phyloP scores from a whole-genome alignment of 2,797 vertebrate species.

The Salarias fasciatus region DNA sequence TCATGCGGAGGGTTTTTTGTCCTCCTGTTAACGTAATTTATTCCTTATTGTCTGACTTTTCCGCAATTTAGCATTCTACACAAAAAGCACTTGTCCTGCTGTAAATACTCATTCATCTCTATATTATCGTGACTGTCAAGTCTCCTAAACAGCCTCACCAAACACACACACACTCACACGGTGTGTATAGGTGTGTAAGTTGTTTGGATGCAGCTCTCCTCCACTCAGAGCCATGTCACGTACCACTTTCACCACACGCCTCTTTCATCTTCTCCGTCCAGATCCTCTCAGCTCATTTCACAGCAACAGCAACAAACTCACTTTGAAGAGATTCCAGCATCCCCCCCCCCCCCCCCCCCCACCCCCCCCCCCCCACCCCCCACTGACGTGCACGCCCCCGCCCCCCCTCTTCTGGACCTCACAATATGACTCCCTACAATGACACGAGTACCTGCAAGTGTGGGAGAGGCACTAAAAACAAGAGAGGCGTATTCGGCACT shows the following conservation, averaged over 20 bases:
- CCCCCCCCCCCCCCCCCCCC: constrained; percentile 8
- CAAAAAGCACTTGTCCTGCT: background rate
- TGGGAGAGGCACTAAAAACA: constrained; percentile 25
- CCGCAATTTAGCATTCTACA: background rate
- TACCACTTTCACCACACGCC: constrained; percentile 24
- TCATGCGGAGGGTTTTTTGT: constrained; percentile 24
- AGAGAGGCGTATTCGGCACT: too few species aligned
- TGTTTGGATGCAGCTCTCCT: constrained; percentile 32
- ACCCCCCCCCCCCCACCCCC: constrained; percentile 20
- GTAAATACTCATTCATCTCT: background rate
- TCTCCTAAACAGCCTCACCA: background rate
- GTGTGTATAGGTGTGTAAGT: background rate
- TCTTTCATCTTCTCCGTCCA: constrained; percentile 63
- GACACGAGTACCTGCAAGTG: constrained; percentile 59
- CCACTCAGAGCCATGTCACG: constrained; percentile 21
- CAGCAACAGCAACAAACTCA: constrained; percentile 36
- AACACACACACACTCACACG: constrained; percentile 11
- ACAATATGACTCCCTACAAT: constrained; percentile 54
- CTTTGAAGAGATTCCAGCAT: constrained; percentile 69
- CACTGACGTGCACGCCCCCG: too few species aligned
- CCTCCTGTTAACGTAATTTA: constrained; percentile 6
- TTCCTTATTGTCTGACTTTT: too few species aligned
- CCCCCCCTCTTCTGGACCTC: background rate
- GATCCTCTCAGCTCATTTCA: constrained; percentile 69
- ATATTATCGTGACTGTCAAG: constrained; percentile 3